Percentiles rank a stretch among this genome's conserved stretches.
These are phyloP conservation scores for Cryptocephalus moraei DNA, from an alignment of 2,888 invertebrate species.

Conservation along the genomic window DNA sequence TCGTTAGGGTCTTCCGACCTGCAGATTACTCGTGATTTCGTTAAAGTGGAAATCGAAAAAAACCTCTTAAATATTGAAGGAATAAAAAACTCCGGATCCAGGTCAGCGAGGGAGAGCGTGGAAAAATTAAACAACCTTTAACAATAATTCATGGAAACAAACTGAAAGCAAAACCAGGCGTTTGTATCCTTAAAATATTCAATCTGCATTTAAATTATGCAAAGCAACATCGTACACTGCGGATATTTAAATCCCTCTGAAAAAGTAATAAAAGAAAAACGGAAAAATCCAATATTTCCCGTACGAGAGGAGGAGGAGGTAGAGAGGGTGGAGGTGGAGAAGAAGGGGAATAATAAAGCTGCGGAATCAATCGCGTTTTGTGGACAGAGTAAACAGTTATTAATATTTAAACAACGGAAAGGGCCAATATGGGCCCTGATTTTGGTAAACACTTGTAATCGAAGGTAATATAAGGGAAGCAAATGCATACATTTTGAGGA, in stretches of 20 bases:
- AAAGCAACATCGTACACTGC: no score
- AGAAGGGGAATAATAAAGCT: conserved; percentile 26
- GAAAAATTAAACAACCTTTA: no score
- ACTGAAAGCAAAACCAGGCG: no score
- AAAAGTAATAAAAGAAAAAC: conserved; percentile 18
- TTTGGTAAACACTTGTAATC: neutral
- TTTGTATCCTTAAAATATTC: no score
- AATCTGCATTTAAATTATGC: no score
- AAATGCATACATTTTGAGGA: neutral
- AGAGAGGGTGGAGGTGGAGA: conserved; percentile 19
- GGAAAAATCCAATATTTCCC: conserved; percentile 20
- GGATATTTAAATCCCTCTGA: conserved; percentile 1
- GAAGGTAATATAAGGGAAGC: neutral
- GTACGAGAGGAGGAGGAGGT: conserved; percentile 16
- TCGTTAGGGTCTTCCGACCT: no score
- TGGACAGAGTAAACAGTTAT: conserved; percentile 26
- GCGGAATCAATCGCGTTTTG: conserved; percentile 29
- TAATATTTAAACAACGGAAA: conserved; percentile 23
- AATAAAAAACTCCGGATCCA: no score
- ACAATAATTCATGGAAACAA: no score
- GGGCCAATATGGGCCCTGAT: neutral
- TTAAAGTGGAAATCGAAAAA: no score
- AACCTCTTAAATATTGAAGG: no score
- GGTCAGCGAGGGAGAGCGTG: no score
- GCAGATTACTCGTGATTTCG: no score